Evolutionary conservation across 2,113 vertebrate species (phyloP), one percentile per base, ranked within the genome.

Genomic region (Periophthalmus modestus): DNA sequence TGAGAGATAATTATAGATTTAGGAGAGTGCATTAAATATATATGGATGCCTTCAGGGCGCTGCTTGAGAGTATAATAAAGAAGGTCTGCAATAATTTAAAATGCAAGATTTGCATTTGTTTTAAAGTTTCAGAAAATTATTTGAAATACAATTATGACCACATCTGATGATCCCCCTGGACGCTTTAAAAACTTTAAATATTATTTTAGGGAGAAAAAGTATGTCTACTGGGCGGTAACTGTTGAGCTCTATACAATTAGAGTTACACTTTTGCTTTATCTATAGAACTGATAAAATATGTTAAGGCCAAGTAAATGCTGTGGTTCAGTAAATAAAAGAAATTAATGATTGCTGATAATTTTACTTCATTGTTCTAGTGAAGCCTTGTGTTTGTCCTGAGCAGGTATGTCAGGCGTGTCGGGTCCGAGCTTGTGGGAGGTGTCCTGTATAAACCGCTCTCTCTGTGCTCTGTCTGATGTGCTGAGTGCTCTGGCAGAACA

Each of bases 371-470:
- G 28, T 34, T 2, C 12, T 1, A 52, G 18, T 46, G 33, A 74
- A 33, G 36, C 36, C 72, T 13, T 80, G 3, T 63, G 0, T 79
- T 19, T 79, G 15, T 79, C n/a, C 28, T 67, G 19, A 0, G 16
- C 73, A 96, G 95, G 93, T 10, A 88, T 92, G 89, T 96, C 95
- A 34, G 95, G 94, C 46, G 95, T 93, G 66, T 93, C 91, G 0
- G 94, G 95, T 0, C 46, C 84, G 0, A 93, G 92, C 0, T 89
- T 95, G 59, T 92, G 95, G 90, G 95, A 96, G 88, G 92, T 92
- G 0, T 95, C 94, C 0, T 95, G 91, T 23, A 96, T 96, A 61
- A 96, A 95, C 82, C 91, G 94, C 80, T 96, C 95, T 72, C 89
- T 97, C 23, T 94, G 93, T 0, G 95, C 95, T 71, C 90, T 98